Evolutionary conservation across 2,797 vertebrate genomes (phyloP).

Genomic region (Cynodonichthys magdalenae): DNA sequence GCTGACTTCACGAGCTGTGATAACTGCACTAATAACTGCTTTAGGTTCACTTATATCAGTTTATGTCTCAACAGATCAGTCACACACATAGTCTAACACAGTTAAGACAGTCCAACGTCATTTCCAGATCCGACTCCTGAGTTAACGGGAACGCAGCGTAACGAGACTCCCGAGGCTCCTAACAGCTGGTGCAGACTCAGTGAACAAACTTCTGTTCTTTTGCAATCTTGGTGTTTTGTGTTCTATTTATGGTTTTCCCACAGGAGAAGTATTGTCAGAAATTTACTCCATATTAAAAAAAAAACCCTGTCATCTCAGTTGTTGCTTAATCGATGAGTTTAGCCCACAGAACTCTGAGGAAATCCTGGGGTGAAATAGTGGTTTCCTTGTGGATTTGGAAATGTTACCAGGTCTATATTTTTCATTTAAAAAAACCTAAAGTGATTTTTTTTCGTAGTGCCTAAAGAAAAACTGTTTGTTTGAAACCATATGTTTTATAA

Average conservation of each 20-base stretch:
- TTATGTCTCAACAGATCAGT: neutral
- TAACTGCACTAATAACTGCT: neutral
- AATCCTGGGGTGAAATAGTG: slow-evolving; percentile 32
- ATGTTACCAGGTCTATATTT: slow-evolving; percentile 14
- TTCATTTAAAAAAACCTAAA: slow-evolving; percentile 13
- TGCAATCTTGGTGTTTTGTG: slow-evolving; percentile 12
- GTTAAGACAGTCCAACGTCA: neutral
- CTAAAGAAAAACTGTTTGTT: neutral
- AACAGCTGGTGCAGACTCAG: neutral
- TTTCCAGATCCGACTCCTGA: neutral
- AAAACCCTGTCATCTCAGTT: slow-evolving; percentile 10
- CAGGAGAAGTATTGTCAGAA: slow-evolving; percentile 23
- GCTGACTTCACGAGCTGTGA: neutral
- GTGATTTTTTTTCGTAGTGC: slow-evolving; percentile 12
- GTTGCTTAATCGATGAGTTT: slow-evolving; percentile 33
- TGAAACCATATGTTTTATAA: slow-evolving; percentile 2
- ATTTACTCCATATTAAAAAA: slow-evolving; percentile 20
- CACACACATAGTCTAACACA: neutral
- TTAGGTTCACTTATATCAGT: neutral
- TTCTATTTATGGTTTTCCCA: slow-evolving; percentile 25
- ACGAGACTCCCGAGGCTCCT: slow-evolving; percentile 4
- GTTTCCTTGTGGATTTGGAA: slow-evolving; percentile 35
- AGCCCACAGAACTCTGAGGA: slow-evolving; percentile 22
- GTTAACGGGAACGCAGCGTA: neutral
- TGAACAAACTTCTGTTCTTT: slow-evolving; percentile 34